Percentiles rank a stretch among this genome's conserved stretches.
These are phyloP conservation scores for Drosophila planitibia DNA, from an alignment of 2,888 invertebrate genomes.

Conservation along the genomic window DNA sequence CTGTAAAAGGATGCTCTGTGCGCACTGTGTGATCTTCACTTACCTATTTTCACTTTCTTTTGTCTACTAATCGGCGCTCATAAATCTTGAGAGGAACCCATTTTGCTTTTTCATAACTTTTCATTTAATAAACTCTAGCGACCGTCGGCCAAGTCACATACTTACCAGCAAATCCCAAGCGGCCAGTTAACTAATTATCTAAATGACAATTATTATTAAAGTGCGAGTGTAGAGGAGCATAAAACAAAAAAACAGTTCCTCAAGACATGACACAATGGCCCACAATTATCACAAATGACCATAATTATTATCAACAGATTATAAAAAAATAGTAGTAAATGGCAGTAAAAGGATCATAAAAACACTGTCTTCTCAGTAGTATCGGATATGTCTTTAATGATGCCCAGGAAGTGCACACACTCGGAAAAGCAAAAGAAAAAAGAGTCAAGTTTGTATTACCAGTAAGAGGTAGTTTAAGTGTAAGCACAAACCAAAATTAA, in stretches of 20 bases:
- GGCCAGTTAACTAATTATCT: conserved; percentile 74
- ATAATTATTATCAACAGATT: conserved; percentile 80
- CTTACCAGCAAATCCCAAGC: conserved; percentile 41
- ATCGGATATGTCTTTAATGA: conserved; percentile 33
- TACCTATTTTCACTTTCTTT: conserved; percentile 62
- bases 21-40: conserved; percentile 33
- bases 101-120: conserved; percentile 71
- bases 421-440: conserved; percentile 17
- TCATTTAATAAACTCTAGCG: conserved; percentile 77
- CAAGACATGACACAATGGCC: conserved; percentile 67
- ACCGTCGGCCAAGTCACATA: conserved; percentile 59
- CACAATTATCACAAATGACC: conserved; percentile 82
- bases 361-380: conserved; percentile 34
- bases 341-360: conserved; percentile 63
- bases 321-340: conserved; percentile 46
- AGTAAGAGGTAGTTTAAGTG: conserved; percentile 46
- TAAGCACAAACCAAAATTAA: conserved; percentile 50
- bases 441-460: not conserved
- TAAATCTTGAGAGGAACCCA: conserved; percentile 57
- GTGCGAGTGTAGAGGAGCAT: conserved; percentile 39
- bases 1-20: conserved; percentile 16
- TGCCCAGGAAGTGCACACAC: conserved; percentile 36
- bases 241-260: conserved; percentile 25
- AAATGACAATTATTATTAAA: conserved; percentile 79
- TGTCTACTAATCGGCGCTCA: conserved; percentile 56